Evolutionary conservation across 30 jellyfish, hydroid and myxozoan genomes (phyloP).

Genomic region (Pelagia noctiluca): DNA sequence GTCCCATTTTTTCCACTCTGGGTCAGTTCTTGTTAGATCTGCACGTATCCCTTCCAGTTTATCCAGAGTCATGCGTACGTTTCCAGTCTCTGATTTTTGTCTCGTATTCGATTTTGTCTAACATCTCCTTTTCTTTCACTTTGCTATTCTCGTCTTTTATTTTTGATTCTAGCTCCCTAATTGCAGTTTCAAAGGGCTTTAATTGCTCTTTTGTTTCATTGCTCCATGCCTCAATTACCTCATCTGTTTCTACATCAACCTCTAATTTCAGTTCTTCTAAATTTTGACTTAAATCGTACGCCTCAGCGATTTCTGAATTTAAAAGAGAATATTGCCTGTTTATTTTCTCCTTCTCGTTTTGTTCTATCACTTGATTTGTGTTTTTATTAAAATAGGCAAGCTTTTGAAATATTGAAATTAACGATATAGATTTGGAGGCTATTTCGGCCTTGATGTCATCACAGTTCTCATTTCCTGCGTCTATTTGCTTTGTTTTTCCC

Average conservation of each 20-base stretch:
- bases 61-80: slow-evolving; percentile 57
- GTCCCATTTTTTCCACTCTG: slow-evolving; percentile 55
- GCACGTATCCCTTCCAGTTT: slow-evolving; percentile 47
- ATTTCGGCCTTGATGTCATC: not conserved
- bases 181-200: too few relatives aligned
- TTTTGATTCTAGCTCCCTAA: not conserved
- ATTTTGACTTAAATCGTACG: not conserved
- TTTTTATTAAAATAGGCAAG: not conserved
- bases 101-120: not conserved
- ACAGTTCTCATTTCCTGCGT: not conserved
- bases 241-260: not conserved
- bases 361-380: not conserved
- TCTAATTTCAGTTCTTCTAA: not conserved
- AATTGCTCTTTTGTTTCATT: too few relatives aligned
- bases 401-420: too few relatives aligned
- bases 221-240: not conserved
- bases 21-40: slow-evolving; percentile 37
- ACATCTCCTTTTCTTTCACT: not conserved
- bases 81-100: slow-evolving; percentile 3
- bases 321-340: not conserved
- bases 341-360: not conserved
- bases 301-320: not conserved
- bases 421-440: not conserved
- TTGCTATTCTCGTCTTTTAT: not conserved
- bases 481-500: not conserved